Evolutionary conservation across 53 echinoderm and acorn worm genomes (phyloP), one percentile per base, ranked within the genome.

Genomic region (Stichopus horrens): DNA sequence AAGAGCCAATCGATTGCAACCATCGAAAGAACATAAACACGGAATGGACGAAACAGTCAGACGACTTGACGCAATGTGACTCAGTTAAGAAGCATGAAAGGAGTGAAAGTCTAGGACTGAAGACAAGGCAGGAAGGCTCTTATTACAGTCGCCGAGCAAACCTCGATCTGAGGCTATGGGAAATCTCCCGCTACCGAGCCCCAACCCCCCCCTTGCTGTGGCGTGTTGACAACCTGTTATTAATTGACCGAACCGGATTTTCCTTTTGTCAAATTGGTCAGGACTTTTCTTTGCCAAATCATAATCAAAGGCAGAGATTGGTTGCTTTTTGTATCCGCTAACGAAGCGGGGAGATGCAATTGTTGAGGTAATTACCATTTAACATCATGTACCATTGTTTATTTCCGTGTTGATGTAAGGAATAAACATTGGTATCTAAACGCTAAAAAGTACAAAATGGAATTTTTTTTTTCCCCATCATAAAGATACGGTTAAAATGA

Each of bases 151-250:
- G 9, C 23, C 63, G 71, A 85, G 85, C 67, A 85, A 85, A 65
- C 85, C 37, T 85, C 66, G 85, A 85, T 85, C 66, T 85, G 66
- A 65, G 52, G n/a, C 13, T 5, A 52, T 21, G 77, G 77, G 52
- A 76, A 76, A 52, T 76, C 77, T 76, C 77, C 77, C 19, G 18
- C 71, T 23, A 51, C 77, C 20, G 75, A 14, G 11, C 75, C 51
- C 22, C 77, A 14, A 0, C 75, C 51, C 22, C 77, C 77, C 52
- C 37, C 37, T 37, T 54, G 14, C 13, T 37, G 21, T 76, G 21
- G 77, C 4, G 11, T 16, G 52, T 76, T 75, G 75, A 75, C 75
- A 76, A 51, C 71, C 19, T 71, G 71, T 71, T 37, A 53, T 54
- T 76, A 76, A 76, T 76, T 52, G 37, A 16, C 9, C 52, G 16